Conservation (phyloP, 2,797 vertebrate species). For the Dryobates pubescens region DNA sequence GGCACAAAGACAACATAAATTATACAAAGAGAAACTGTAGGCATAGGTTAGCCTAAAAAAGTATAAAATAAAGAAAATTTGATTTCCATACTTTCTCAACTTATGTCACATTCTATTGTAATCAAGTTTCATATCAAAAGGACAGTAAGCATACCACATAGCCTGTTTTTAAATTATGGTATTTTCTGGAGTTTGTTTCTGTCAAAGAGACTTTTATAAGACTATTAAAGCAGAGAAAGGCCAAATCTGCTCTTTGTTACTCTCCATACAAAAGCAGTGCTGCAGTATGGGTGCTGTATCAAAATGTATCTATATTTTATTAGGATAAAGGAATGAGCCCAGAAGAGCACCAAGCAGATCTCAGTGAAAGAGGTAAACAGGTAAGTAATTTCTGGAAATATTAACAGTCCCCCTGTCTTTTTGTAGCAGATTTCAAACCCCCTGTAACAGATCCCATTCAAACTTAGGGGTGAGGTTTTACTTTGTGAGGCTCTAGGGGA, state of each 20-base stretch:
- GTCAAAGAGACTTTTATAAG: conserved; percentile 55
- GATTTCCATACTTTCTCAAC: conserved; percentile 71
- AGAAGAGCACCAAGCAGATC: neutral
- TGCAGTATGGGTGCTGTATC: neutral
- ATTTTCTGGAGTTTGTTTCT: conserved; percentile 71
- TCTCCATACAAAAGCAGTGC: neutral
- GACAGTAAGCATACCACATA: conserved; percentile 51
- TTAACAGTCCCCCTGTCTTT: neutral
- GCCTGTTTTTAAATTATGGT: conserved; percentile 58
- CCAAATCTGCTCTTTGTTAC: conserved; percentile 54
- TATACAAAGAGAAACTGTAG: conserved; percentile 71
- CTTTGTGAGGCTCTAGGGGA: neutral
- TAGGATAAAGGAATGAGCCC: neutral
- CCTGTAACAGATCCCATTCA: neutral
- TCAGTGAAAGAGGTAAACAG: neutral
- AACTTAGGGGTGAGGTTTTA: neutral
- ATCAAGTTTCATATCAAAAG: conserved; percentile 75
- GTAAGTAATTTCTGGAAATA: neutral
- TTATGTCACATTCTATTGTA: conserved; percentile 73
- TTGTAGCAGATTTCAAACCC: neutral
- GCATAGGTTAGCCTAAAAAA: conserved; percentile 55
- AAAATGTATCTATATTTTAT: neutral
- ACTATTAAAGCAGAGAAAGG: conserved; percentile 10
- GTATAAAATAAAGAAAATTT: conserved; percentile 71
- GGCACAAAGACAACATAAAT: conserved; percentile 76